Conservation (phyloP, 2,888 invertebrate species). For the Hirtodrosophila trivittata region DNA sequence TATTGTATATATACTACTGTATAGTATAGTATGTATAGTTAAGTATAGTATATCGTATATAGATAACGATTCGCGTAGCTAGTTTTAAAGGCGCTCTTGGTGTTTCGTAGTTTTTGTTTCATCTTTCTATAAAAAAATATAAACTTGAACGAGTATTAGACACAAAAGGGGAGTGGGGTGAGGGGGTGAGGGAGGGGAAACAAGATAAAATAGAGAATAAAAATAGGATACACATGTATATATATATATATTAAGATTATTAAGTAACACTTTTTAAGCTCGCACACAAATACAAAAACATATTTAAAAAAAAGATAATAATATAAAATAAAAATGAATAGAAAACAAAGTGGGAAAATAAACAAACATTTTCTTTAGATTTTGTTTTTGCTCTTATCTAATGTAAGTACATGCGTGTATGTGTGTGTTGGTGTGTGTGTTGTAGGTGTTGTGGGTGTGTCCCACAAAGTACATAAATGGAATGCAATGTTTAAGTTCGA, state of each 20-base stretch:
- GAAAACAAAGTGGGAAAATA: no score
- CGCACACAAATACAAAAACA: slow-evolving; percentile 42
- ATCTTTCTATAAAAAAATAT: slow-evolving; percentile 1
- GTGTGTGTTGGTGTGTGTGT: slow-evolving; percentile 21
- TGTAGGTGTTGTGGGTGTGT: slow-evolving; percentile 21
- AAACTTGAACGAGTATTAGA: slow-evolving; percentile 48
- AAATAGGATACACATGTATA: slow-evolving; percentile 24
- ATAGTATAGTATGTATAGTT: slow-evolving; percentile 21
- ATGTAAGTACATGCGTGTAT: slow-evolving; percentile 49
- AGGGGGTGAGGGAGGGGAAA: slow-evolving; percentile 9
- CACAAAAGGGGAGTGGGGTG: slow-evolving; percentile 18
- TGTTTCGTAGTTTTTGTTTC: slow-evolving; percentile 48
- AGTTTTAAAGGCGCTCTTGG: slow-evolving; percentile 67
- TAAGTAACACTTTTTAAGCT: slow-evolving; percentile 51
- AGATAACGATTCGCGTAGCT: slow-evolving; percentile 49
- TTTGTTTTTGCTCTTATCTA: slow-evolving; percentile 9
- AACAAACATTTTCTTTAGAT: slow-evolving; percentile 45
- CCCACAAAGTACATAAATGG: slow-evolving; percentile 48
- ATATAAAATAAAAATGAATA: slow-evolving; percentile 14
- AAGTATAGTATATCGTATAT: slow-evolving; percentile 39
- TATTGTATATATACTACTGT: slow-evolving; percentile 28
- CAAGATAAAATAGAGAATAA: slow-evolving; percentile 30
- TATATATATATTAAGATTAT: slow-evolving; percentile 34
- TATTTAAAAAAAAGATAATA: slow-evolving; percentile 22
- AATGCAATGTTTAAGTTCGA: slow-evolving; percentile 42